Evolutionary conservation across 2,113 vertebrate genomes (phyloP), one percentile per base, ranked within the genome.

Genomic region (Grus americana): DNA sequence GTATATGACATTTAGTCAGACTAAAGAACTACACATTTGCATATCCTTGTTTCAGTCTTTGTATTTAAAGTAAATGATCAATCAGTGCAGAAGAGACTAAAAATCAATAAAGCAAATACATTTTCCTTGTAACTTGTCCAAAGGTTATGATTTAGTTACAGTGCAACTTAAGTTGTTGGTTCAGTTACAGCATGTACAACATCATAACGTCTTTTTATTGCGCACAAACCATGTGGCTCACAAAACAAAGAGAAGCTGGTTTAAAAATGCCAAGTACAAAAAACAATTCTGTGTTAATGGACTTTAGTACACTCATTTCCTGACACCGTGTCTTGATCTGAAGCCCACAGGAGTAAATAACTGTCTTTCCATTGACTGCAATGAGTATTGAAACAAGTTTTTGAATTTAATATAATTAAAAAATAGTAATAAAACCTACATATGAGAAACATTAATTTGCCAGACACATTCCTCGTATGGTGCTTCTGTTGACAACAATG

Each of bases 81-180:
- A 75, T 96, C 89, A 81, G 57, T 68, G 27, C n/a, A 97, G 80
- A 96, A 73, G 36, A 86, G 63, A 67, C 55, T 71, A 78, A 92
- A 96, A 97, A 94, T 94, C 88, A 92, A 97, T 96, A 96, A 95
- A 87, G 75, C 82, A 97, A 97, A 97, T 84, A 93, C 76, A 88
- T 96, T 94, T 96, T 98, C 94, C 93, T 95, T 95, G 66, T 94
- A 88, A 88, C 82, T 97, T 94, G 97, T 92, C 59, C 98, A 98
- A 98, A 98, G 98, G 97, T 98, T 96, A 93, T 86, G 58, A 90
- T 94, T 94, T 93, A 97, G 96, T 96, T 97, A 97, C 63, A 95
- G 40, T 97, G 93, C 97, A 96, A 95, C 87, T 95, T 95, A 88
- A 92, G 97, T 97, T 98, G 95, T 93, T 97, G 90, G 96, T 96